phyloP scores from a whole-genome alignment of 2,888 invertebrate species.

The Pseudolycoriella hygida region DNA sequence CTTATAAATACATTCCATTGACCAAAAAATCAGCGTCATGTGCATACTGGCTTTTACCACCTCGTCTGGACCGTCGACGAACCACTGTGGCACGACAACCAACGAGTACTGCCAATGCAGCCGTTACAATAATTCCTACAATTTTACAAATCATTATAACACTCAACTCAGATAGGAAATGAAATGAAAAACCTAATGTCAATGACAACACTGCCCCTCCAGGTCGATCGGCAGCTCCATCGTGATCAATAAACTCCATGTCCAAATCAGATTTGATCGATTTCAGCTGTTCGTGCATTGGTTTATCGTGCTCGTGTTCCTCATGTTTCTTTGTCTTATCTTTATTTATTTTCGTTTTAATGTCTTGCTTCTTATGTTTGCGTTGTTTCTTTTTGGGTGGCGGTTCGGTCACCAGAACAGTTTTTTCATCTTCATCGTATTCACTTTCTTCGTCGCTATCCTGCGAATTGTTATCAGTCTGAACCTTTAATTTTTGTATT shows the following conservation, averaged over 20 bases:
- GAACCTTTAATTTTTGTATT: neutral
- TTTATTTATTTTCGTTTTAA: conserved; percentile 8
- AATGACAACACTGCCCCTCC: conserved; percentile 66
- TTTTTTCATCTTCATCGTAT: conserved; percentile 17
- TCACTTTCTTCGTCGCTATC: conserved; percentile 12
- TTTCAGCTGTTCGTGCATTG: conserved; percentile 23
- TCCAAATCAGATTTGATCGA: conserved; percentile 26
- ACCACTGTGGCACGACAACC: conserved; percentile 70
- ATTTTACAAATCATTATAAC: conserved; percentile 9
- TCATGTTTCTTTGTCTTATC: conserved; percentile 9
- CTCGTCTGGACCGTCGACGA: conserved; percentile 48
- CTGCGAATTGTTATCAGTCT: neutral
- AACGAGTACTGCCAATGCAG: conserved; percentile 60
- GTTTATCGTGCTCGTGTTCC: conserved; percentile 10
- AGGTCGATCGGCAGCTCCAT: conserved; percentile 50
- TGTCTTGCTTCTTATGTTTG: conserved; percentile 12
- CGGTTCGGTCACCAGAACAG: conserved; percentile 17
- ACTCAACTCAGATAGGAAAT: conserved; percentile 3
- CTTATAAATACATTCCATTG: conserved; percentile 92
- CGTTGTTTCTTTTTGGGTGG: conserved; percentile 9
- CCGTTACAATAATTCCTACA: conserved; percentile 60
- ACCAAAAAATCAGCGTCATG: conserved; percentile 94
- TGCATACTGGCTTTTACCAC: conserved; percentile 63
- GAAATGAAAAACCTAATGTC: conserved; percentile 40
- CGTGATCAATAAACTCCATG: conserved; percentile 33